Percentiles rank a stretch among this genome's conserved stretches.
Evolutionary conservation across 2,888 invertebrate species (phyloP).

Genomic region (Reticulitermes lucifugus): DNA sequence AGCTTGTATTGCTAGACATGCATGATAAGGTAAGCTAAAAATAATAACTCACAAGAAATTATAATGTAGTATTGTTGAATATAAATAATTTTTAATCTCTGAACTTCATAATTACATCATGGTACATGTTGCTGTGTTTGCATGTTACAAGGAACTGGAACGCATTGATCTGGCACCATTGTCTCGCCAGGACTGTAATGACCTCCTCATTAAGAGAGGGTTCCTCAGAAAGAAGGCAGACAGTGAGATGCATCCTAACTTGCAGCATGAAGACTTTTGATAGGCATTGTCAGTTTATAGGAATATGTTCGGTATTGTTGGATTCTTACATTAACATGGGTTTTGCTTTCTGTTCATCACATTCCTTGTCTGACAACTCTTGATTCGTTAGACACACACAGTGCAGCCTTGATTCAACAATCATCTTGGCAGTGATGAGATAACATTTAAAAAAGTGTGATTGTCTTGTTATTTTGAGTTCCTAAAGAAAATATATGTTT

Average conservation of each 20-base stretch:
- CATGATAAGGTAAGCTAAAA: constrained; percentile 63
- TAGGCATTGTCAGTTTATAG: constrained; percentile 10
- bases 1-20: constrained; percentile 70
- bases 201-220: constrained; percentile 71
- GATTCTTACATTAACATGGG: constrained; percentile 14
- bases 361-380: constrained; percentile 6
- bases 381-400: not conserved
- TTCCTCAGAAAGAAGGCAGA: constrained; percentile 64
- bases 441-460: not conserved
- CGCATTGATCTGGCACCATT: constrained; percentile 70
- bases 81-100: not conserved
- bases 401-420: not conserved
- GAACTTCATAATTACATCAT: not conserved
- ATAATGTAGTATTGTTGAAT: not conserved
- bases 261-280: constrained; percentile 49
- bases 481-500: not conserved
- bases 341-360: constrained; percentile 33
- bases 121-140: not conserved
- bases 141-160: constrained; percentile 68
- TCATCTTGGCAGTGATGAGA: not conserved
- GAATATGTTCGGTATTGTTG: constrained; percentile 18
- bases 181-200: constrained; percentile 75
- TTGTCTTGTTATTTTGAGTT: not conserved
- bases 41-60: not conserved
- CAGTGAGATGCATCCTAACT: not conserved